These are phyloP conservation scores for Drosophila rubida DNA, from an alignment of 2,888 invertebrate species.

Conservation along the genomic window DNA sequence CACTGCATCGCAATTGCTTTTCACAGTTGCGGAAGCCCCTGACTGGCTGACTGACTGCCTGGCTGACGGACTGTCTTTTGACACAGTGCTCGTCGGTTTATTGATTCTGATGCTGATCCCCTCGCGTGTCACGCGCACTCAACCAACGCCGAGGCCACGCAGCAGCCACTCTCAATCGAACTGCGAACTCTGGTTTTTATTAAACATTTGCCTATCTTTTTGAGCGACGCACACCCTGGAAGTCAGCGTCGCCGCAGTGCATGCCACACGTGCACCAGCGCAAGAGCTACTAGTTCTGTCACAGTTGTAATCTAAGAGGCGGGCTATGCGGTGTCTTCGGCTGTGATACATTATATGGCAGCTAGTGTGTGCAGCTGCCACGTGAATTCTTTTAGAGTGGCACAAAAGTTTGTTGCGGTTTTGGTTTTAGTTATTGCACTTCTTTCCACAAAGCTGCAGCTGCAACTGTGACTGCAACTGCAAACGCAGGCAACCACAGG, in stretches of 20 bases:
- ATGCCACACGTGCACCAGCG: too few relatives aligned
- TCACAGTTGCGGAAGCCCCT: slow-evolving; percentile 9
- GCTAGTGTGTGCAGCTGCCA: too few relatives aligned
- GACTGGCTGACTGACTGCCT: neutral
- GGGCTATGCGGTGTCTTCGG: too few relatives aligned
- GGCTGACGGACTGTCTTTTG: slow-evolving; percentile 21
- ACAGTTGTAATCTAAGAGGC: too few relatives aligned
- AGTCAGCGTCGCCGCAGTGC: neutral
- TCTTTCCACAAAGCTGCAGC: slow-evolving; percentile 25
- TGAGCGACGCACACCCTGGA: neutral
- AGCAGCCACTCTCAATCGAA: slow-evolving; percentile 4
- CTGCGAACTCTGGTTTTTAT: neutral
- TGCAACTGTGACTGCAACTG: neutral
- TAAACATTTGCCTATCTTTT: slow-evolving; percentile 10
- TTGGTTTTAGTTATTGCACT: slow-evolving; percentile 54
- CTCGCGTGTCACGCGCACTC: slow-evolving; percentile 50
- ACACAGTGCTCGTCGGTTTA: slow-evolving; percentile 46
- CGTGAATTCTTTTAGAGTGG: too few relatives aligned
- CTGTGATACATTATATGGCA: too few relatives aligned
- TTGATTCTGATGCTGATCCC: slow-evolving; percentile 42
- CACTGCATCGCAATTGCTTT: slow-evolving; percentile 55
- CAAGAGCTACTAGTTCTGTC: too few relatives aligned
- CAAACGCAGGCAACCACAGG: neutral
- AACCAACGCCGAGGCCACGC: slow-evolving; percentile 6
- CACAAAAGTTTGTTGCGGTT: slow-evolving; percentile 42